phyloP scores from a whole-genome alignment of 2,797 vertebrate species.

The Champsocephalus gunnari region DNA sequence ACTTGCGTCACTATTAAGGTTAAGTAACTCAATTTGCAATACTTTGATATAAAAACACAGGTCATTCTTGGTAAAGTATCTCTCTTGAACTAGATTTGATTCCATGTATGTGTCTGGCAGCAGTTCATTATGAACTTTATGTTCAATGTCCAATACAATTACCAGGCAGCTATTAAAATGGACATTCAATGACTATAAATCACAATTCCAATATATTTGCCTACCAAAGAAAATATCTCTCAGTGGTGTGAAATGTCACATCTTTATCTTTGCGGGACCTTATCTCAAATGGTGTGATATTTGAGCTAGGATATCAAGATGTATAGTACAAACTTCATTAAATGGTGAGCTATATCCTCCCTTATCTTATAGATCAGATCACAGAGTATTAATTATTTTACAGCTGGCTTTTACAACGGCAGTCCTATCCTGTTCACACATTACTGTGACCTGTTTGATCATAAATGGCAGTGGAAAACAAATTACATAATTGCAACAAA shows the following conservation, averaged over 20 bases:
- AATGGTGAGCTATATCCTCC: slow-evolving; percentile 13
- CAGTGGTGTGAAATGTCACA: slow-evolving; percentile 42
- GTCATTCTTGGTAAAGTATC: background rate
- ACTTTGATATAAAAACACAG: background rate
- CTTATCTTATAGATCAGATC: slow-evolving; percentile 52
- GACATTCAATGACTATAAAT: slow-evolving; percentile 56
- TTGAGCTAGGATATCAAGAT: slow-evolving; percentile 32
- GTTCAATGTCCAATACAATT: background rate
- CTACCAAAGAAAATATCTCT: slow-evolving; percentile 12
- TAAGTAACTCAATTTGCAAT: background rate
- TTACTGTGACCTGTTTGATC: slow-evolving; percentile 4
- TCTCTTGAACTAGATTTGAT: background rate
- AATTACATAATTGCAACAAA: background rate
- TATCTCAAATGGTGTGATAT: slow-evolving; percentile 51
- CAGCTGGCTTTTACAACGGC: slow-evolving; percentile 43
- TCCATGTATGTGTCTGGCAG: background rate
- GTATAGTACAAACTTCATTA: slow-evolving; percentile 47
- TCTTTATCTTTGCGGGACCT: slow-evolving; percentile 26
- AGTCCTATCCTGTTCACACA: slow-evolving; percentile 12
- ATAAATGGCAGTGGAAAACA: background rate
- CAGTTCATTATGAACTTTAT: background rate
- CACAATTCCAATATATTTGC: slow-evolving; percentile 35
- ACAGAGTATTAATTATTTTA: slow-evolving; percentile 64
- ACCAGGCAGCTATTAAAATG: slow-evolving; percentile 10
- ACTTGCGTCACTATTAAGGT: background rate